Conservation (phyloP, 23 tunicate species). For the Botrylloides violaceus region DNA sequence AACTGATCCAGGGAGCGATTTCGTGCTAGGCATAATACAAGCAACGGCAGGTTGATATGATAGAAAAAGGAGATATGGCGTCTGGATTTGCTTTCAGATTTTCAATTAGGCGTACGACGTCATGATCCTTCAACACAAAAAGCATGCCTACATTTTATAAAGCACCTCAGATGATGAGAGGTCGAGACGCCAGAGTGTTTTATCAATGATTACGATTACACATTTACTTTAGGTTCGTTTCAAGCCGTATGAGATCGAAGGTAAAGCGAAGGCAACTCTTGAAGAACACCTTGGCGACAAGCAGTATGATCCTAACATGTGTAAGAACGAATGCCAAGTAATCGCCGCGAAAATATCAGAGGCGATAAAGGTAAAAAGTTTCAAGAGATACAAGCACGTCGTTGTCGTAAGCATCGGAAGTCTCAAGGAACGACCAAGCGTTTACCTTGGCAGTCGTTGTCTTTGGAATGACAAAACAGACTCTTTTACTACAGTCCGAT, state of each 20-base stretch:
- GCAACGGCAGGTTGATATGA: no score
- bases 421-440: constrained; percentile 73
- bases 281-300: constrained; percentile 48
- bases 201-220: no score
- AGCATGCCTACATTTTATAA: no score
- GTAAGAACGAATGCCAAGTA: constrained; percentile 40
- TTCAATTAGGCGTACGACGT: no score
- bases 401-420: constrained; percentile 92
- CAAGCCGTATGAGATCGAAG: constrained; percentile 82
- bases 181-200: no score
- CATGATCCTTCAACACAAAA: no score
- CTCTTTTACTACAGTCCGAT: constrained; percentile 72
- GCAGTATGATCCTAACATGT: constrained; percentile 57
- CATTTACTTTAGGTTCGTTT: constrained; percentile 35
- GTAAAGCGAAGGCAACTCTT: constrained; percentile 42
- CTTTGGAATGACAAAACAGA: constrained; percentile 98
- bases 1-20: no score
- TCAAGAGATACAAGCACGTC: constrained; percentile 85
- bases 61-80: no score
- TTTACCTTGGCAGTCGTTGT: constrained; percentile 85
- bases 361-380: constrained; percentile 44
- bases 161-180: no score
- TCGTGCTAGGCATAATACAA: no score
- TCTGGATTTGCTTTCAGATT: no score
- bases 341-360: constrained; percentile 79